These are phyloP conservation scores for Heliopora coerulea DNA, from an alignment of 92 coral and sea anemone genomes.

Conservation along the genomic window DNA sequence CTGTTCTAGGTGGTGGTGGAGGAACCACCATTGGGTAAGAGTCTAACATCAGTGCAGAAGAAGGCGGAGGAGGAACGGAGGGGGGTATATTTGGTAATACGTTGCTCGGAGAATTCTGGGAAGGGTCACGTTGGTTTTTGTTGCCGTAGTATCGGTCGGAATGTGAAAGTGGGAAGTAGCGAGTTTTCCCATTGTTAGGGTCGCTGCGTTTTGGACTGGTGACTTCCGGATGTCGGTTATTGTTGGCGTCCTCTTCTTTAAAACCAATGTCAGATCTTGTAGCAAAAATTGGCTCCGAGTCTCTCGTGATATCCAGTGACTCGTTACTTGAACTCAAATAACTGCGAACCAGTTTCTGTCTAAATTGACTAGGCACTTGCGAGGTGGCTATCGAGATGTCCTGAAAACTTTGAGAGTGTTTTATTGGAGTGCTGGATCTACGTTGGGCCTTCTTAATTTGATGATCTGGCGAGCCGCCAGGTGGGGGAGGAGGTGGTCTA, in stretches of 20 bases:
- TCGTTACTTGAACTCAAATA: conserved; percentile 15
- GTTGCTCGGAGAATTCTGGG: conserved; percentile 5
- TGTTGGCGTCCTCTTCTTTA: conserved; percentile 16
- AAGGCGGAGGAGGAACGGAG: conserved; percentile 37
- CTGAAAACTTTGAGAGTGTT: background rate
- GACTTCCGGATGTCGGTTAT: background rate
- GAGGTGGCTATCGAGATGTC: background rate
- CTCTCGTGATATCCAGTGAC: background rate
- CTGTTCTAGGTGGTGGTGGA: conserved; percentile 51
- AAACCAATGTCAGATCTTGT: conserved; percentile 7
- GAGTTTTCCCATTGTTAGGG: no score
- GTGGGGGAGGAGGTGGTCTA: conserved; percentile 41
- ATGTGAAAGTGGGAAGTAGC: no score
- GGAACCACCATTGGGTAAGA: conserved; percentile 42
- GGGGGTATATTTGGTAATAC: conserved; percentile 2
- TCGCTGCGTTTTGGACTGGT: no score
- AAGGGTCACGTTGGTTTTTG: background rate
- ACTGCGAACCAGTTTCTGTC: conserved; percentile 13
- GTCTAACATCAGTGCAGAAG: conserved; percentile 41
- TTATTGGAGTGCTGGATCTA: background rate
- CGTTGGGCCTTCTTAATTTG: conserved; percentile 12
- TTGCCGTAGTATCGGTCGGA: background rate
- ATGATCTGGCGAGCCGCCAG: conserved; percentile 20
- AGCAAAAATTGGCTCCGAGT: conserved; percentile 1
- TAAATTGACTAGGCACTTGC: background rate